Evolutionary conservation across 2,888 invertebrate genomes (phyloP).

Genomic region (Ochropacha duplaris): DNA sequence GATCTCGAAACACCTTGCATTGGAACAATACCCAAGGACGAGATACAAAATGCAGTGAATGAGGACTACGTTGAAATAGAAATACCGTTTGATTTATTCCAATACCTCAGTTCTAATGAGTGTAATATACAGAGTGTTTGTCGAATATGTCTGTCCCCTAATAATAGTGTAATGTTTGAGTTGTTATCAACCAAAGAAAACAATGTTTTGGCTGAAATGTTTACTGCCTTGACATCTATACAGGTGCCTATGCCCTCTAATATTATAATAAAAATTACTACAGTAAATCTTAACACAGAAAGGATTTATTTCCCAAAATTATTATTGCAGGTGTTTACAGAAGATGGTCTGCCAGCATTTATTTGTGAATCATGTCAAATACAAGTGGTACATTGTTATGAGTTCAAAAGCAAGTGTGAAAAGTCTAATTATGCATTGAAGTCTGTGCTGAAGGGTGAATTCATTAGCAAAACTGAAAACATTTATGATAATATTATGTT

Average conservation of each 20-base stretch:
- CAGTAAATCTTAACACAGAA: not conserved
- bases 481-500: slow-evolving; percentile 20
- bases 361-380: slow-evolving; percentile 54
- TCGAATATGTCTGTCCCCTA: slow-evolving; percentile 69
- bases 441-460: slow-evolving; percentile 45
- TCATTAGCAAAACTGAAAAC: slow-evolving; percentile 32
- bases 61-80: slow-evolving; percentile 40
- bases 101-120: slow-evolving; percentile 38
- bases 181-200: slow-evolving; percentile 45
- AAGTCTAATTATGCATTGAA: slow-evolving; percentile 58
- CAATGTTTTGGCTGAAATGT: slow-evolving; percentile 55
- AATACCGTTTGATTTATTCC: slow-evolving; percentile 41
- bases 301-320: slow-evolving; percentile 2
- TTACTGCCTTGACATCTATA: slow-evolving; percentile 54
- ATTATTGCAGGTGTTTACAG: slow-evolving; percentile 33
- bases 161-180: slow-evolving; percentile 52
- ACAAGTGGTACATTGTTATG: slow-evolving; percentile 56
- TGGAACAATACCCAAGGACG: not conserved
- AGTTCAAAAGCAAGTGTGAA: slow-evolving; percentile 72
- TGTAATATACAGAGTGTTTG: slow-evolving; percentile 61
- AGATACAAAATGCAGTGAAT: slow-evolving; percentile 6
- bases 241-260: slow-evolving; percentile 42
- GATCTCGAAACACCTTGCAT: not conserved
- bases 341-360: slow-evolving; percentile 48
- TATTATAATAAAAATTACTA: not conserved